Base-by-base conservation (phyloP, 2,113 vertebrate genomes). In the Cyprinodon brontotheroides region DNA sequence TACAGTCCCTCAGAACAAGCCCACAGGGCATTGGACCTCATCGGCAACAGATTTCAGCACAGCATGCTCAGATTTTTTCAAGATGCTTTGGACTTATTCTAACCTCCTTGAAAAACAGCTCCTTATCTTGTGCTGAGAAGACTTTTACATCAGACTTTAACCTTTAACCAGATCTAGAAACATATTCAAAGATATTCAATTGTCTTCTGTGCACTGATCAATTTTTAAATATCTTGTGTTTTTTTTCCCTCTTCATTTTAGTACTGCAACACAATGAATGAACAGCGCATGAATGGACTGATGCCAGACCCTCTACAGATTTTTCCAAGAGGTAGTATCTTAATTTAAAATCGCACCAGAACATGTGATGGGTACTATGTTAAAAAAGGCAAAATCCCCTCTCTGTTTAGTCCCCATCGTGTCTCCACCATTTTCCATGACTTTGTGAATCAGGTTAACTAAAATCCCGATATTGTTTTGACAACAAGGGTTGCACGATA, bases 291-390 rank as follows among this genome's bases (percentile, higher is more conserved):
- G 90, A 98, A 97, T 88, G 96, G 97, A 86, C 94, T 96, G 78
- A 81, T 98, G 90, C 96, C 96, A 67, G 98, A 99, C 86, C 98
- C 98, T 75, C 95, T 99, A 2, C 97, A 99, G 94, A 99, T 99
- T 90, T 99, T 97, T 94, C 97, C 98, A 81, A 89, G 93, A 94
- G 94, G 94, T 94, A 20, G 14, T 64, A 47, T 86, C 67, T 81
- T 63, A 50, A 37, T 29, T 78, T 57, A 39, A 20, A 48, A 36
- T 75, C 60, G 8, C 50, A 20, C 29, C 29, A 29, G 29, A 29
- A 2, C 29, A 29, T 29, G 29, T 29, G 2, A 29, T 29, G 29
- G 29, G 29, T 29, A 29, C 50, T 10, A 57, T 15, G 17, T 57
- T 57, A 57, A 20, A 57, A 57, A n/a, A 57, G n/a, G 17, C 50